These are phyloP conservation scores for Strongylocentrotus purpuratus DNA, from an alignment of 35 echinoderm and acorn worm genomes.

Conservation along the genomic window DNA sequence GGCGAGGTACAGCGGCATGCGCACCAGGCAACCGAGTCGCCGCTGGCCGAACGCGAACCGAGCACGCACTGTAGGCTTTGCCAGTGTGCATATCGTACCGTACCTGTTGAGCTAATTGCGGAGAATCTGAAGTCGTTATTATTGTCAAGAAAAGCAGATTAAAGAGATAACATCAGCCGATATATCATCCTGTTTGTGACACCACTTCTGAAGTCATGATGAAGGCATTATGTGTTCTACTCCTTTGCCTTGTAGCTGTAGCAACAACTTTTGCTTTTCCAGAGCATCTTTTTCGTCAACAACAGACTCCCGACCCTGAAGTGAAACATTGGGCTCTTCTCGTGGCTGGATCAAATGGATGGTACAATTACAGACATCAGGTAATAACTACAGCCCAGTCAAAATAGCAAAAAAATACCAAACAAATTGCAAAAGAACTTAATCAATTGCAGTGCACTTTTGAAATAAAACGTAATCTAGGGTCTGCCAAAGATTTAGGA, in stretches of 20 bases:
- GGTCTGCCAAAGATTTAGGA: no score
- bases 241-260: not conserved
- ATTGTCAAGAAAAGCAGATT: no score
- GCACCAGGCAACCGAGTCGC: not conserved
- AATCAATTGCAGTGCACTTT: no score
- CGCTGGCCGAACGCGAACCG: not conserved
- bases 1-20: not conserved
- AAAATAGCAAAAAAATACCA: no score
- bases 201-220: not conserved
- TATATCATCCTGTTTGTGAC: not conserved
- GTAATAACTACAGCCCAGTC: conserved; percentile 20
- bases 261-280: conserved; percentile 27
- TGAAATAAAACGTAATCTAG: no score
- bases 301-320: conserved; percentile 2
- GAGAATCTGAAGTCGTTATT: no score
- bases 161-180: no score
- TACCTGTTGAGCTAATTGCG: no score
- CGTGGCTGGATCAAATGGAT: conserved; percentile 86
- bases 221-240: not conserved
- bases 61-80: no score
- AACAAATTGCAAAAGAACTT: no score
- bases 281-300: conserved; percentile 19
- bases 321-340: conserved; percentile 81
- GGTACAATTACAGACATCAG: conserved; percentile 98
- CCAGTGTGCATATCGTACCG: no score